These are phyloP conservation scores for Acanthurus lineatus DNA, from an alignment of 2,797 vertebrate genomes.

Conservation along the genomic window DNA sequence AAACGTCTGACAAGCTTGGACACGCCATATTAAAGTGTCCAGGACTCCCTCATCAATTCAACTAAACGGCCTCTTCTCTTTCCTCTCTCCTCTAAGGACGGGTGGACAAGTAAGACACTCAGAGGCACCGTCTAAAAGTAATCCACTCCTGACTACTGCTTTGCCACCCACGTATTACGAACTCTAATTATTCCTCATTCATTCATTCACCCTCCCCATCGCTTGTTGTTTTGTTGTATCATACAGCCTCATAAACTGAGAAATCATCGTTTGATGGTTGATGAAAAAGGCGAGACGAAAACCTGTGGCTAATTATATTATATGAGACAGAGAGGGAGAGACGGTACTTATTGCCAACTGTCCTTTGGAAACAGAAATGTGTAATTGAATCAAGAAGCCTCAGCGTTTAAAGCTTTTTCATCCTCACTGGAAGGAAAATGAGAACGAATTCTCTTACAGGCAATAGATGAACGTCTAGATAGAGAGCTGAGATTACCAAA, in stretches of 20 bases:
- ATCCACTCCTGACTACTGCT: slow-evolving; percentile 30
- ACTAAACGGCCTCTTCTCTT: slow-evolving; percentile 31
- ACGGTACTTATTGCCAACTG: slow-evolving; percentile 60
- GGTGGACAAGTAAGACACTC: slow-evolving; percentile 43
- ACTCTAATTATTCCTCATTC: slow-evolving; percentile 43
- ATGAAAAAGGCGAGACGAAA: slow-evolving; percentile 34
- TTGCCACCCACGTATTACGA: slow-evolving; percentile 37
- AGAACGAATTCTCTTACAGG: slow-evolving; percentile 58
- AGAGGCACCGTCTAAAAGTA: slow-evolving; percentile 47
- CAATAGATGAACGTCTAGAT: slow-evolving; percentile 67
- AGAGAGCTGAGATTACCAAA: slow-evolving; percentile 64
- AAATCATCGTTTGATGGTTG: slow-evolving; percentile 43
- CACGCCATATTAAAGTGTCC: slow-evolving; percentile 62
- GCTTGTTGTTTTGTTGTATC: slow-evolving; percentile 36
- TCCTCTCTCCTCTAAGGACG: slow-evolving; percentile 46
- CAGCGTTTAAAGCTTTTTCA: slow-evolving; percentile 63
- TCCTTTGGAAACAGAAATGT: slow-evolving; percentile 68
- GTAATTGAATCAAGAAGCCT: slow-evolving; percentile 74
- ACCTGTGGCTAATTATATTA: slow-evolving; percentile 77
- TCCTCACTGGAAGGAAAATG: slow-evolving; percentile 49
- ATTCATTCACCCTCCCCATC: slow-evolving; percentile 24
- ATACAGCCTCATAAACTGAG: slow-evolving; percentile 31
- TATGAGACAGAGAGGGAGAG: slow-evolving; percentile 49
- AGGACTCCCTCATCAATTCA: slow-evolving; percentile 69
- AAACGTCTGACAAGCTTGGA: slow-evolving; percentile 75